phyloP scores from a whole-genome alignment of 2,113 vertebrate genomes.

The Drymodes brunneopygia region DNA sequence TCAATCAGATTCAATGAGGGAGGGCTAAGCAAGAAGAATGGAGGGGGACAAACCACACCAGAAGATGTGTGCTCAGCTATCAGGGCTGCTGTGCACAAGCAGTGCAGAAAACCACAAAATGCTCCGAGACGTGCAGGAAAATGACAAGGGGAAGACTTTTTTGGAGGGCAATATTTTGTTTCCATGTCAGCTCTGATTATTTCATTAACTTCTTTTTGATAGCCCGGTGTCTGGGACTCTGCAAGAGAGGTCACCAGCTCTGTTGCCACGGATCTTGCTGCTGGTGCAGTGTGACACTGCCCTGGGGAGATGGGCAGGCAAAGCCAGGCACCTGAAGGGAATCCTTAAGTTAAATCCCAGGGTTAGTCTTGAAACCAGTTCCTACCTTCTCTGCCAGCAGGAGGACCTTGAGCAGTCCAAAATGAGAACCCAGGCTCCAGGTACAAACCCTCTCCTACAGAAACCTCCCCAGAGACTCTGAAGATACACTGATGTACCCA shows the following conservation, averaged over 20 bases:
- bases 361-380: neutral
- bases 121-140: neutral
- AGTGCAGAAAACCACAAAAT: neutral
- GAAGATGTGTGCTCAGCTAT: neutral
- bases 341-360: neutral
- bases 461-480: neutral
- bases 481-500: accelerated
- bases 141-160: neutral
- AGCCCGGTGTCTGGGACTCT: neutral
- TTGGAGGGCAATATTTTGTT: neutral
- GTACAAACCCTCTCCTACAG: neutral
- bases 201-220: neutral
- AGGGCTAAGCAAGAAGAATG: neutral
- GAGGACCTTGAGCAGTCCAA: neutral
- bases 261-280: neutral
- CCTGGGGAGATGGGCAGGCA: neutral
- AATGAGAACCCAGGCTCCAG: neutral
- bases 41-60: neutral
- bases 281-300: neutral
- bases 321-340: neutral
- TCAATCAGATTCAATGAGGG: neutral
- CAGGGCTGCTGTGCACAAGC: neutral
- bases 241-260: neutral
- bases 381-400: neutral
- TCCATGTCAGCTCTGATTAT: neutral